Evolutionary conservation across 2,113 vertebrate species (phyloP).

Genomic region (Corvus hawaiiensis): DNA sequence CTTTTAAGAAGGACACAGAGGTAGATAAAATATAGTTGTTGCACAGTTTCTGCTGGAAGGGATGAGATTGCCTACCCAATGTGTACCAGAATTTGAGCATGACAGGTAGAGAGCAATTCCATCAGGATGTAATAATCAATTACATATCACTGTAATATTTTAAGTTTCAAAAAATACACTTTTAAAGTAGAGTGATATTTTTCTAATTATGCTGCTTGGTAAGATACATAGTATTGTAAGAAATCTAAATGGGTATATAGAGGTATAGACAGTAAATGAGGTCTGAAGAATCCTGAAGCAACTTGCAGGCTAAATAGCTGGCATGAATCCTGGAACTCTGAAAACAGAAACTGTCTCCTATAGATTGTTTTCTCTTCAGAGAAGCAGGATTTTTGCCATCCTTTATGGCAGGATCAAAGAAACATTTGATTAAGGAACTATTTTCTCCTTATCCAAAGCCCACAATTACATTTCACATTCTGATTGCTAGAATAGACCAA

Average conservation of each 20-base stretch:
- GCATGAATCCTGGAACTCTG: neutral
- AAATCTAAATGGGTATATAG: neutral
- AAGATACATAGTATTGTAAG: neutral
- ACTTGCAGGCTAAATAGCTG: neutral
- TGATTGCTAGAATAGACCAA: neutral
- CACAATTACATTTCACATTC: neutral
- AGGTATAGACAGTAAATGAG: neutral
- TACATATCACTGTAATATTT: neutral
- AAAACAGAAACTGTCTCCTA: neutral
- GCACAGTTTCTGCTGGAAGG: neutral
- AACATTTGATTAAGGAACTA: neutral
- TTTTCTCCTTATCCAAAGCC: neutral
- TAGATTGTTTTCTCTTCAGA: neutral
- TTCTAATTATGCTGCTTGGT: neutral
- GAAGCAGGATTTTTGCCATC: neutral
- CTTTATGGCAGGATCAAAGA: neutral
- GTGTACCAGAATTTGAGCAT: neutral
- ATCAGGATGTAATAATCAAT: neutral
- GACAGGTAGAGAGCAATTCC: neutral
- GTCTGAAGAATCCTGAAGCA: neutral
- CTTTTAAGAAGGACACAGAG: neutral
- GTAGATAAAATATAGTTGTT: neutral
- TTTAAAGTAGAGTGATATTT: neutral
- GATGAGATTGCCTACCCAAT: neutral
- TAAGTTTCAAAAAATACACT: neutral